Evolutionary conservation across 2,113 vertebrate genomes (phyloP).

Genomic region (Seriola quinqueradiata): DNA sequence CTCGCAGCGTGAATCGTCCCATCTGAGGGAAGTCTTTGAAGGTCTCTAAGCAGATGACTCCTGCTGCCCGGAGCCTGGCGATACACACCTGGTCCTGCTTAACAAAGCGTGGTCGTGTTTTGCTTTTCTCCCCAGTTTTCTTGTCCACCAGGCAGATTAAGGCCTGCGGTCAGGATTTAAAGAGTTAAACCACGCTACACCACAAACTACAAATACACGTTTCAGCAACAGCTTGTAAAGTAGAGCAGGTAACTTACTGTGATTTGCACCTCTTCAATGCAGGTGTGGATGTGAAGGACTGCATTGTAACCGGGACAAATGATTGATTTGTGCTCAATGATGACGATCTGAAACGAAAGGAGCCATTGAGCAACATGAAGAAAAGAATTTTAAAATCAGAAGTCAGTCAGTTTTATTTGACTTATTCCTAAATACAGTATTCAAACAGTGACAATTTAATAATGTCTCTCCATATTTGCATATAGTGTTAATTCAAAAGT

Average conservation of each 20-base stretch:
- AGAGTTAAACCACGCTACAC: neutral
- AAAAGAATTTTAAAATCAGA: neutral
- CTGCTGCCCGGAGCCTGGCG: conserved; percentile 94
- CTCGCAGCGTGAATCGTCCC: conserved; percentile 97
- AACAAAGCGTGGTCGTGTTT: conserved; percentile 97
- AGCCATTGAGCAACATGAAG: neutral
- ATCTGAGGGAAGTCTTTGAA: conserved; percentile 99
- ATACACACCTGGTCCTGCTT: conserved; percentile 99
- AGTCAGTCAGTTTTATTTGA: neutral
- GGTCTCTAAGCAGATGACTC: conserved; percentile 99
- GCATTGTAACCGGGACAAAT: conserved; percentile 99
- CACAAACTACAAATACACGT: neutral
- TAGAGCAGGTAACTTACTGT: conserved; percentile 86
- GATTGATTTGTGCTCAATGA: conserved; percentile 99
- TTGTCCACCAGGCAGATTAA: conserved; percentile 99
- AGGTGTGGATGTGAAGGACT: conserved; percentile 99
- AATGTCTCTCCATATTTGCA: neutral
- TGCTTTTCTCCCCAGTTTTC: conserved; percentile 98
- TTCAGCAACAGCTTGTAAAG: neutral
- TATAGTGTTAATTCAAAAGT: neutral
- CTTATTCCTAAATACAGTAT: neutral
- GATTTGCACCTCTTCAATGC: conserved; percentile 99
- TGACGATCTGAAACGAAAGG: conserved; percentile 90
- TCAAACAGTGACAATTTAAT: neutral
- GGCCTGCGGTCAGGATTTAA: conserved; percentile 83